Conservation (phyloP, 1,140 invertebrate species). For the Drosophila tristis region DNA sequence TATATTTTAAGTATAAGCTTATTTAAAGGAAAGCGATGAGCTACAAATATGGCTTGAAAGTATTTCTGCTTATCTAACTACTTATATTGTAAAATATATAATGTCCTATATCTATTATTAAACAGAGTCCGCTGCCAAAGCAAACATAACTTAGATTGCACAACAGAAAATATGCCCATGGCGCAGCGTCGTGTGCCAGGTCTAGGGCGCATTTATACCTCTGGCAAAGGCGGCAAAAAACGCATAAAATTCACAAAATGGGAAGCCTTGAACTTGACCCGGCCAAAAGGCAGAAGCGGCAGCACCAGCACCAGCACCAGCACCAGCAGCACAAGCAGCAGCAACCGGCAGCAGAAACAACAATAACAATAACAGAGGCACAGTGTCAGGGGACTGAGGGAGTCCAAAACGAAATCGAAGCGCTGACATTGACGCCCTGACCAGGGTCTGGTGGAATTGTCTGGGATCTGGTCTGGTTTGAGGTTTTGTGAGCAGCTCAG, state of each 20-base stretch:
- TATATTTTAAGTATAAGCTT: no score
- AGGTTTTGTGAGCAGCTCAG: constrained; percentile 45
- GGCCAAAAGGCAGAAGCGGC: constrained; percentile 43
- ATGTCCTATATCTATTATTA: no score
- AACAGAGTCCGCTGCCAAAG: not conserved
- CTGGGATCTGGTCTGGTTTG: constrained; percentile 11
- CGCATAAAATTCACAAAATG: constrained; percentile 73
- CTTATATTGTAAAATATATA: no score
- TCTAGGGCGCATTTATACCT: not conserved
- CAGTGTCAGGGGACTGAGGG: constrained; percentile 48
- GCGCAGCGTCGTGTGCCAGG: not conserved
- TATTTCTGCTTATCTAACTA: no score
- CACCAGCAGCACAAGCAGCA: constrained; percentile 34
- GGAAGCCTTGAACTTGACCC: constrained; percentile 81
- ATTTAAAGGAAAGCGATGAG: no score
- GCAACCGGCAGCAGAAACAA: constrained; percentile 30
- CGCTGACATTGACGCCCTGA: constrained; percentile 75
- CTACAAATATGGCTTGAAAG: no score
- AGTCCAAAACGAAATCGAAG: constrained; percentile 65
- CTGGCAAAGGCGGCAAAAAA: constrained; percentile 51
- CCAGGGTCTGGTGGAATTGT: constrained; percentile 6
- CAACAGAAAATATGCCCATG: not conserved
- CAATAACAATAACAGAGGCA: constrained; percentile 66
- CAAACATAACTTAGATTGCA: constrained; percentile 23
- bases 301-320: constrained; percentile 27